A percentile compares a stretch with the other conserved stretches of the same genome.
phyloP scores from a whole-genome alignment of 2,113 vertebrate species.

The Piliocolobus tephrosceles region DNA sequence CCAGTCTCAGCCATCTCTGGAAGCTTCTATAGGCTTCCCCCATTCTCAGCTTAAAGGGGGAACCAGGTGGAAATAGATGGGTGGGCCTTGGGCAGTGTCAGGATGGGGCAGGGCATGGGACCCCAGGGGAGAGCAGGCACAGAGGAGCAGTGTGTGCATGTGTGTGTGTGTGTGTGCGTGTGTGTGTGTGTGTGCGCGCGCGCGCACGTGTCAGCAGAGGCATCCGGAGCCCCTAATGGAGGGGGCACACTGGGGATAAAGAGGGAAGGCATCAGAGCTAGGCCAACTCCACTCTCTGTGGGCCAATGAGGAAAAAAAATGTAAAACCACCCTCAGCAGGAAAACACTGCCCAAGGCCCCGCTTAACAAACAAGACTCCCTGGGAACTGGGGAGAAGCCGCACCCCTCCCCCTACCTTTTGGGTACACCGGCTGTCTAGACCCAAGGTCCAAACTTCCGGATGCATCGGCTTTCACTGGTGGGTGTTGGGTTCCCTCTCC shows the following conservation, averaged over 20 bases:
- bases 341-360: neutral
- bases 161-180: neutral
- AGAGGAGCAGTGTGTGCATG: neutral
- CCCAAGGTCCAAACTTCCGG: neutral
- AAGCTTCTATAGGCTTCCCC: constrained; percentile 17
- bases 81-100: neutral
- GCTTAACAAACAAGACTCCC: neutral
- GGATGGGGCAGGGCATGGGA: neutral
- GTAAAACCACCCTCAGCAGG: constrained; percentile 20
- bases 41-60: neutral
- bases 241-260: neutral
- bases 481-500: neutral
- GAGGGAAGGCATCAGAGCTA: neutral
- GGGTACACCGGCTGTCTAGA: neutral
- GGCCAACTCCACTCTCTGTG: neutral
- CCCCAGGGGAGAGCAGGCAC: neutral
- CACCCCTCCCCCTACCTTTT: neutral
- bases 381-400: neutral
- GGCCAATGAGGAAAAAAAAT: neutral
- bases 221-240: neutral
- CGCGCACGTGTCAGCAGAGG: neutral
- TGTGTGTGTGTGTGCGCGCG: neutral
- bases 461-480: neutral
- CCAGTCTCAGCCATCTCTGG: neutral
- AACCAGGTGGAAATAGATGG: neutral